Base-by-base conservation (phyloP, 1,140 invertebrate species). In the Calycopis cecrops region DNA sequence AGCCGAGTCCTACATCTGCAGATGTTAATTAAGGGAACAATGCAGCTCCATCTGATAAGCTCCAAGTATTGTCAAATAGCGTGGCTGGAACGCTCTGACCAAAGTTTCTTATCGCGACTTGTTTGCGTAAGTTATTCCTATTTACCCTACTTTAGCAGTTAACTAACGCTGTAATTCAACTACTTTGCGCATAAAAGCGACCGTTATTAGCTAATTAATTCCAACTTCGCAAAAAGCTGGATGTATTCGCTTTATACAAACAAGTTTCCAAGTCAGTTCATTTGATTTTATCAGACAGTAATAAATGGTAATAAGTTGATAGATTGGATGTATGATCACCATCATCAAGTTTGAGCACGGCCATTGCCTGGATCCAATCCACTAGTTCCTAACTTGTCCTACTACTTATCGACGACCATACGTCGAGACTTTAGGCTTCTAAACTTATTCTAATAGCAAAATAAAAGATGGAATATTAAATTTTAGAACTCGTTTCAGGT, bases 11-110 rank as follows among this genome's bases (percentile, higher is more conserved):
- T 52, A 63, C 58, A 62, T 69, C 67, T 69, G 72, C 58, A 62
- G 55, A 65, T 69, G 59, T 72, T 72, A 72, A 74, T 76, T 76
- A 70, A 74, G 62, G 60, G 63, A 71, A 76, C 67, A 72, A 74
- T 67, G 60, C 61, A 50, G 57, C 60, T 65, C 35, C 55, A 58
- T 67, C 51, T 65, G 71, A 72, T 74, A 72, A 59, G 61, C 48
- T 62, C 63, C 58, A 57, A 72, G 67, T 69, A 70, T 76, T 76
- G 66, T 72, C 35, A 44, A 53, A 53, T 52, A 38, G 44, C 10
- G 35, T 11, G 53, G 16, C 6, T 56, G 21, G 52, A 48, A 59
- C 51, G 47, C 17, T 34, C 18, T 48, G 55, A 40, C 56, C 40
- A 21, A 61, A 61, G 44, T 61, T 61, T 42, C 59, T 61, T 61